phyloP scores from a whole-genome alignment of 2,797 vertebrate genomes.

The Sebastes taczanowskii region DNA sequence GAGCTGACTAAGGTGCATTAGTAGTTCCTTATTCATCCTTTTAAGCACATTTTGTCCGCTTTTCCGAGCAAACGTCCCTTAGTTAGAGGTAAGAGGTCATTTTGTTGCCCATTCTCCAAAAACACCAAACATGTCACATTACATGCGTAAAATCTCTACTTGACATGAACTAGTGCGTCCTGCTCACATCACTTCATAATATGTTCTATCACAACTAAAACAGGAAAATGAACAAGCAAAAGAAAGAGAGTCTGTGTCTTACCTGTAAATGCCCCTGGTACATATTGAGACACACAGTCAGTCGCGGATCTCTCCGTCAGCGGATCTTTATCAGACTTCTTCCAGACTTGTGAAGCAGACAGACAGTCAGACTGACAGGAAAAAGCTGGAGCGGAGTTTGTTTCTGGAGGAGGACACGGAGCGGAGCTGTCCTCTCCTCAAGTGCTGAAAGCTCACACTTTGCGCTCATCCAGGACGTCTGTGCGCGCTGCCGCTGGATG shows the following conservation, averaged over 20 bases:
- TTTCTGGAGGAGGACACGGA: conserved; percentile 13
- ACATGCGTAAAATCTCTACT: background rate
- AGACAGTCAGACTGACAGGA: conserved; percentile 31
- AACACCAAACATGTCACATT: background rate
- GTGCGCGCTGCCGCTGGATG: conserved; percentile 5
- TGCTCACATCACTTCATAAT: background rate
- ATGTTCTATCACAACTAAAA: background rate
- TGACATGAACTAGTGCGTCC: conserved; percentile 18
- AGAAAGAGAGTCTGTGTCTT: conserved; percentile 51
- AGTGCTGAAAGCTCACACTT: conserved; percentile 75
- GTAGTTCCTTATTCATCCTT: background rate
- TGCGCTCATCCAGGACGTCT: conserved; percentile 46
- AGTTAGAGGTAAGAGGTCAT: background rate
- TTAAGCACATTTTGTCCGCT: background rate
- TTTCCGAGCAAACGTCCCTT: background rate
- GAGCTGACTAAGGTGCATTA: background rate
- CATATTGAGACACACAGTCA: conserved; percentile 82
- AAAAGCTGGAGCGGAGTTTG: conserved; percentile 42
- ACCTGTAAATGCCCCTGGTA: conserved; percentile 90
- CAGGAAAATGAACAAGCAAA: background rate
- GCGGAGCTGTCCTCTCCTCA: conserved; percentile 73
- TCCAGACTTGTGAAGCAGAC: conserved; percentile 55
- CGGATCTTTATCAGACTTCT: conserved; percentile 63
- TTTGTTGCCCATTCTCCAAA: background rate
- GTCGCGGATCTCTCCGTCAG: conserved; percentile 68